These are phyloP conservation scores for Atlantisia rogersi DNA, from an alignment of 2,113 vertebrate species.

Conservation along the genomic window DNA sequence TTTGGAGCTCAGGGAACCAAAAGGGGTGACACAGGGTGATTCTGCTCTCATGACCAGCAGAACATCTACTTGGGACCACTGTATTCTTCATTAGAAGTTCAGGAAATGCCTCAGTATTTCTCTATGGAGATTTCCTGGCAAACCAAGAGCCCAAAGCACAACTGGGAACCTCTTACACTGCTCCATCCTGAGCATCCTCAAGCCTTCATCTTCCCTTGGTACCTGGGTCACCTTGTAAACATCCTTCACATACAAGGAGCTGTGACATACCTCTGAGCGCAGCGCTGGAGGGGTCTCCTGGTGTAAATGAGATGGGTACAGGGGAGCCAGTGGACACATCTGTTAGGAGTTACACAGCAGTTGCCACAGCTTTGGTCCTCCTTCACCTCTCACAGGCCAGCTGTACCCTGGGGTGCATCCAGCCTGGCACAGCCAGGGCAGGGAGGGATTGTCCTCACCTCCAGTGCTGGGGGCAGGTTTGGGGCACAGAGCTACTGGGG, in stretches of 20 bases:
- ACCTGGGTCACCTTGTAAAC: not conserved
- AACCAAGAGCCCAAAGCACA: not conserved
- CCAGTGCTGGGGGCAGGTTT: too few relatives aligned
- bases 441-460: too few relatives aligned
- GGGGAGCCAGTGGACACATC: not conserved
- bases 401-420: too few relatives aligned
- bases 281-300: not conserved
- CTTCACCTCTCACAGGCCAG: not conserved
- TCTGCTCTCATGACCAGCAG: fast-evolving
- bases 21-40: fast-evolving
- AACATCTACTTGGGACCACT: not conserved
- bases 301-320: not conserved
- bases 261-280: not conserved
- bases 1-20: not conserved
- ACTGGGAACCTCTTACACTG: not conserved
- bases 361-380: not conserved
- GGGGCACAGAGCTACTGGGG: too few relatives aligned
- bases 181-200: not conserved
- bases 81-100: not conserved
- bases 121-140: not conserved
- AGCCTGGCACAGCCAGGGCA: too few relatives aligned
- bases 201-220: not conserved
- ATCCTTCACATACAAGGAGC: not conserved
- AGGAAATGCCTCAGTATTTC: not conserved
- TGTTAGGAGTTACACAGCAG: not conserved